These are phyloP conservation scores for Microchrysa polita DNA, from an alignment of 2,888 invertebrate species.

Conservation along the genomic window DNA sequence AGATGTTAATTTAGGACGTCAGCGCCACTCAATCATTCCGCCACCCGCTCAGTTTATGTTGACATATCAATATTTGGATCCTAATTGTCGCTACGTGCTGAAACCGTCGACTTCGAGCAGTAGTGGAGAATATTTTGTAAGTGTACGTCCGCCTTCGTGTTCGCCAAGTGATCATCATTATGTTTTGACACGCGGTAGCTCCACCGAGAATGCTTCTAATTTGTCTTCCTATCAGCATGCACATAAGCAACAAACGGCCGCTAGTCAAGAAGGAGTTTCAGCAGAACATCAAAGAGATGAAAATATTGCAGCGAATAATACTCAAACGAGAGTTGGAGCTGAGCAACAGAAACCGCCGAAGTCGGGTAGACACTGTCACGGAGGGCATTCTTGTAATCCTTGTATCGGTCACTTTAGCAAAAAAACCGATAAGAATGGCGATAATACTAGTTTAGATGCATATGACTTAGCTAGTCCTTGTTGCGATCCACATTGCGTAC, in stretches of 20 bases:
- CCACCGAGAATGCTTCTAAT: slow-evolving; percentile 61
- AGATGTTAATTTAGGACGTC: slow-evolving; percentile 67
- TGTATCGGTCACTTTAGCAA: slow-evolving; percentile 71
- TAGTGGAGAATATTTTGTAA: slow-evolving; percentile 77
- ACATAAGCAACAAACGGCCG: slow-evolving; percentile 49
- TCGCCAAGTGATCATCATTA: slow-evolving; percentile 75
- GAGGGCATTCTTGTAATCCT: slow-evolving; percentile 74
- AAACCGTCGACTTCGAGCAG: slow-evolving; percentile 72
- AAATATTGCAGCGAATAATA: slow-evolving; percentile 57
- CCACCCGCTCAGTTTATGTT: slow-evolving; percentile 67
- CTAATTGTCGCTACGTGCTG: slow-evolving; percentile 76
- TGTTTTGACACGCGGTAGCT: slow-evolving; percentile 72
- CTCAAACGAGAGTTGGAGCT: slow-evolving; percentile 51
- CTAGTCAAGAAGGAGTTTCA: slow-evolving; percentile 55
- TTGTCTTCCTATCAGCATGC: slow-evolving; percentile 58
- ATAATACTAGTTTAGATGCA: slow-evolving; percentile 83
- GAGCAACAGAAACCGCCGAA: slow-evolving; percentile 56
- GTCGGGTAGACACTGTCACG: slow-evolving; percentile 62
- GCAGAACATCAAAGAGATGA: slow-evolving; percentile 58
- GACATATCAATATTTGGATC: slow-evolving; percentile 77
- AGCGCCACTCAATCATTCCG: slow-evolving; percentile 63
- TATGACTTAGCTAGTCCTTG: slow-evolving; percentile 88
- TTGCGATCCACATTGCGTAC: slow-evolving; percentile 87
- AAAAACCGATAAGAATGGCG: slow-evolving; percentile 68
- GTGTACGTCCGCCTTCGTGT: slow-evolving; percentile 72